Evolutionary conservation across 2,888 invertebrate species (phyloP).

Genomic region (Reticulitermes lucifugus): DNA sequence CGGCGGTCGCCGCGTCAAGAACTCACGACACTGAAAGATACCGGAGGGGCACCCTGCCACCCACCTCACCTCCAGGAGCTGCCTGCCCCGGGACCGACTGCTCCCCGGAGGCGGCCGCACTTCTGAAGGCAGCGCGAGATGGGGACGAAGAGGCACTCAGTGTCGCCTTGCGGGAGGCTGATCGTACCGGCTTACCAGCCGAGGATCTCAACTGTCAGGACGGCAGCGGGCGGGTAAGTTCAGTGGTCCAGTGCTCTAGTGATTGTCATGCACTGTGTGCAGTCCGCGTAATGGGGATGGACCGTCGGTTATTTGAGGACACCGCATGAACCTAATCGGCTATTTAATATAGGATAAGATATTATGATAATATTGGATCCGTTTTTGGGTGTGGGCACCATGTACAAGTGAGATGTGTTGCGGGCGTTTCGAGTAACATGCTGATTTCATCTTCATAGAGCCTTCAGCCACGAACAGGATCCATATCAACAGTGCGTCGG

Average conservation of each 20-base stretch:
- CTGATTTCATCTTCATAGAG: too few relatives aligned
- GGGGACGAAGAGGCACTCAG: constrained; percentile 65
- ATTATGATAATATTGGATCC: too few relatives aligned
- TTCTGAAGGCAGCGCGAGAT: constrained; percentile 68
- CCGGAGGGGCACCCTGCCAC: constrained; percentile 52
- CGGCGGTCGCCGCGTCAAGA: constrained; percentile 29
- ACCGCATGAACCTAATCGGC: too few relatives aligned
- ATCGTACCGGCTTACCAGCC: constrained; percentile 60
- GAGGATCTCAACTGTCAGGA: constrained; percentile 69
- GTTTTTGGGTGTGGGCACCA: too few relatives aligned
- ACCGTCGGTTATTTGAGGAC: too few relatives aligned
- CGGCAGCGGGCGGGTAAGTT: constrained; percentile 70
- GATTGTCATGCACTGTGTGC: neutral
- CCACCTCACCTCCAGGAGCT: constrained; percentile 43
- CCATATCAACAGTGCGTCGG: too few relatives aligned
- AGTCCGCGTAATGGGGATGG: too few relatives aligned
- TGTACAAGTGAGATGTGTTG: too few relatives aligned
- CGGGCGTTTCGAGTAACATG: too few relatives aligned
- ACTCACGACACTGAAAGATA: constrained; percentile 51
- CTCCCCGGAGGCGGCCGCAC: constrained; percentile 55
- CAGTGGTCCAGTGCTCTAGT: neutral
- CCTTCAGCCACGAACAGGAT: too few relatives aligned
- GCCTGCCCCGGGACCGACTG: constrained; percentile 39
- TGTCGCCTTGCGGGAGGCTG: neutral
- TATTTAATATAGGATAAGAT: too few relatives aligned